A percentile compares a stretch with the other conserved stretches of the same genome.
phyloP scores from a whole-genome alignment of 1,140 invertebrate genomes.

The Sitodiplosis mosellana region DNA sequence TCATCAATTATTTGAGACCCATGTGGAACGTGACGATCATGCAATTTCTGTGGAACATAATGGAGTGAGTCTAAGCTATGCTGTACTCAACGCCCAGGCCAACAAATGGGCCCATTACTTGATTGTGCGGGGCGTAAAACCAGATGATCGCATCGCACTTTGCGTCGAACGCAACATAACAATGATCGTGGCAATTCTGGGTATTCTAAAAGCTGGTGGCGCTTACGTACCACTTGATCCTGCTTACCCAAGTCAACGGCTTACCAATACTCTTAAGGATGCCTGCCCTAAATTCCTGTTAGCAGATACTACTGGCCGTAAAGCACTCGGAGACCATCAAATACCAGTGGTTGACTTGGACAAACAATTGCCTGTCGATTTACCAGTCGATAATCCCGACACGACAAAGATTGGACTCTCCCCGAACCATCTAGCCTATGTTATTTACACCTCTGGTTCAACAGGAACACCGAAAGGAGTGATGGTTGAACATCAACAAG shows the following conservation, averaged over 20 bases:
- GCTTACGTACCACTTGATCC: neutral
- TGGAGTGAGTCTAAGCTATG: neutral
- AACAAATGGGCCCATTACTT: neutral
- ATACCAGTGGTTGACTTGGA: too few relatives aligned
- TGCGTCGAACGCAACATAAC: neutral
- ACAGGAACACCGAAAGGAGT: too few relatives aligned
- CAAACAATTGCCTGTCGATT: neutral
- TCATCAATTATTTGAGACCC: neutral
- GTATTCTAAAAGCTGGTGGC: neutral
- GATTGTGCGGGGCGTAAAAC: neutral
- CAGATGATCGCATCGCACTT: neutral
- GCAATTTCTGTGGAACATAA: neutral
- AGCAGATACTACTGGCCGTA: too few relatives aligned
- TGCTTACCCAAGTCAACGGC: too few relatives aligned
- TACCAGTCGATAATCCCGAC: neutral
- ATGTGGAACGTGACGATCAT: neutral
- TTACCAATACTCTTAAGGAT: too few relatives aligned
- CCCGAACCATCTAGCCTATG: too few relatives aligned
- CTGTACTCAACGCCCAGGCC: neutral
- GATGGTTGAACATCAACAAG: too few relatives aligned
- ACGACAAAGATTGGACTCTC: neutral
- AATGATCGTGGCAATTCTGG: neutral
- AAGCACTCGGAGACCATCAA: too few relatives aligned
- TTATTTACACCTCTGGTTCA: too few relatives aligned
- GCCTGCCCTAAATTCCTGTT: too few relatives aligned